A percentile compares a stretch with the other conserved stretches of the same genome.
Evolutionary conservation across 2,113 vertebrate species (phyloP).

Genomic region (Myiozetetes cayanensis): DNA sequence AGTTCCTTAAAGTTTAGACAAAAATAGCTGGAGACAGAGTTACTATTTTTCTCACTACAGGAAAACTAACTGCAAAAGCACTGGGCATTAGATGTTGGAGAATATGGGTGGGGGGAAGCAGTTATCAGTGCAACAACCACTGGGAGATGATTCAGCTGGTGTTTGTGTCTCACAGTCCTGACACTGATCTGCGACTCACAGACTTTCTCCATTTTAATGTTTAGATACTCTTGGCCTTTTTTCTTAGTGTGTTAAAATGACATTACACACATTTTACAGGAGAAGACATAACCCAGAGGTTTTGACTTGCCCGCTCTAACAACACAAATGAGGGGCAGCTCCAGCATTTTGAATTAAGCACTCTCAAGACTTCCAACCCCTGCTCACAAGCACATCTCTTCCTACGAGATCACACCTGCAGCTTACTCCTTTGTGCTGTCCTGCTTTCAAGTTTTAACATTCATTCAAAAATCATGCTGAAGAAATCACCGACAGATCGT

Average conservation of each 20-base stretch:
- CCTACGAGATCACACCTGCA: not conserved
- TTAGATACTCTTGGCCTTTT: not conserved
- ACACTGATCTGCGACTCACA: not conserved
- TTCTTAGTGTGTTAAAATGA: not conserved
- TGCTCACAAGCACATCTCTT: not conserved
- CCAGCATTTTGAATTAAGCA: not conserved
- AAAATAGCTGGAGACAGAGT: not conserved
- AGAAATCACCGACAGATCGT: not conserved
- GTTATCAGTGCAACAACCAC: not conserved
- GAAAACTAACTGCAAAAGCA: not conserved
- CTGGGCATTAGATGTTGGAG: not conserved
- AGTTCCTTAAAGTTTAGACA: not conserved
- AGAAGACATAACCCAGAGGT: not conserved
- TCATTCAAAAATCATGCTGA: not conserved
- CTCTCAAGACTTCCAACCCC: not conserved
- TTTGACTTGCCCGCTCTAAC: not conserved
- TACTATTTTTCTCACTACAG: not conserved
- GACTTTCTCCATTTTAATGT: not conserved
- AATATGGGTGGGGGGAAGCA: not conserved
- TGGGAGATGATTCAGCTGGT: not conserved
- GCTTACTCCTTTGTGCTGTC: not conserved
- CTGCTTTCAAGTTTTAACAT: not conserved
- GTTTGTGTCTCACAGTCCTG: not conserved
- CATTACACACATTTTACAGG: not conserved
- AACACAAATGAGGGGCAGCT: rapidly evolving